Conservation (phyloP, 2,797 vertebrate species). For the Mus caroli region DNA sequence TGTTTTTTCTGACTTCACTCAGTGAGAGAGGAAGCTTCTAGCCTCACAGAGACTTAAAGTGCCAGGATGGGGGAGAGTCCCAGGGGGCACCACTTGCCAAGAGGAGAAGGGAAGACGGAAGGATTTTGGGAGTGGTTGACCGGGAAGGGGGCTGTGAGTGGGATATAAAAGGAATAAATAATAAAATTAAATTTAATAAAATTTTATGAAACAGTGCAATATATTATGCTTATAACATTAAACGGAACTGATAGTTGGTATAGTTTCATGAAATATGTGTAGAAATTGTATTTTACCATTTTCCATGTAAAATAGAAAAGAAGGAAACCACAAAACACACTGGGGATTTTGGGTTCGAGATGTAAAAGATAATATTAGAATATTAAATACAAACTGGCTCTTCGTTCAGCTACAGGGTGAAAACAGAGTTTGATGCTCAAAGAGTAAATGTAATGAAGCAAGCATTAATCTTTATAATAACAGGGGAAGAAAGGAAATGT, state of each 20-base stretch:
- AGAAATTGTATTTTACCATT: conserved; percentile 20
- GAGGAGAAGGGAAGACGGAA: not conserved
- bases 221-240: not conserved
- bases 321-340: not conserved
- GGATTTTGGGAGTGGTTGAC: not conserved
- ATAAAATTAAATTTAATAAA: not conserved
- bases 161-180: not conserved
- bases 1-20: not conserved
- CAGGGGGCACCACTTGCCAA: not conserved
- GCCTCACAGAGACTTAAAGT: not conserved
- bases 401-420: not conserved
- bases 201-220: not conserved
- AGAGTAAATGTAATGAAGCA: not conserved
- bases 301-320: not conserved
- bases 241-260: conserved; percentile 25
- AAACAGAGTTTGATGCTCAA: not conserved
- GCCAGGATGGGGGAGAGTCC: not conserved
- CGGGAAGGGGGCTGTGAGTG: not conserved
- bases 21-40: not conserved
- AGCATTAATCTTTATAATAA: conserved; percentile 22
- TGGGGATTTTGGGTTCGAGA: not conserved
- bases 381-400: not conserved
- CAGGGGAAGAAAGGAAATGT: not conserved
- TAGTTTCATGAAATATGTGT: not conserved
- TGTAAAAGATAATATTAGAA: not conserved